Evolutionary conservation across 2,888 invertebrate genomes (phyloP).

Genomic region (Cynaeus angustus): DNA sequence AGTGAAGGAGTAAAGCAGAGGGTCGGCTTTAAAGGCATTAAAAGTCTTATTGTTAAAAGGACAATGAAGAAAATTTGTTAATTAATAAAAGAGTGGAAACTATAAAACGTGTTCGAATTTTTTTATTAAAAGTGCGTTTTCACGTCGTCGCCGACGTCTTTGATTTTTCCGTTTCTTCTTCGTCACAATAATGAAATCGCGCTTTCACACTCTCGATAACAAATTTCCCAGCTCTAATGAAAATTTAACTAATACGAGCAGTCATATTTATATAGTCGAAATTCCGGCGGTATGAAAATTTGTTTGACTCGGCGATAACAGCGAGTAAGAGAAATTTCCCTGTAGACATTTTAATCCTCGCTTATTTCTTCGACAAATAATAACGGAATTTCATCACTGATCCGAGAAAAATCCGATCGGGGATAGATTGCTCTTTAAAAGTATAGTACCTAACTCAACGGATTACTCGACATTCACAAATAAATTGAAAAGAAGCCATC

Average conservation of each 20-base stretch:
- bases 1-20: conserved; percentile 13
- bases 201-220: background rate
- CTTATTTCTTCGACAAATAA: conserved; percentile 16
- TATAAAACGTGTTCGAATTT: background rate
- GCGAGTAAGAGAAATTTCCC: conserved; percentile 25
- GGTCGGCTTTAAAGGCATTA: background rate
- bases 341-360: conserved; percentile 13
- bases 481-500: conserved; percentile 33
- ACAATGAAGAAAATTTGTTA: conserved; percentile 4
- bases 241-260: background rate
- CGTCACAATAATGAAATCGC: too few species aligned
- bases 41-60: conserved; percentile 1
- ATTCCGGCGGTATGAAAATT: conserved; percentile 2
- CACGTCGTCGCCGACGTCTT: too few species aligned
- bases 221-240: background rate
- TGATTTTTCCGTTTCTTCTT: background rate
- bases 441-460: conserved; percentile 1
- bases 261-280: background rate
- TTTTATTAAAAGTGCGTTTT: background rate
- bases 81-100: conserved; percentile 4
- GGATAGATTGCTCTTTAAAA: conserved; percentile 1
- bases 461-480: conserved; percentile 28
- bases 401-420: conserved; percentile 2
- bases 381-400: conserved; percentile 19
- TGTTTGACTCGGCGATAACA: conserved; percentile 21